These are phyloP conservation scores for Nicator chloris DNA, from an alignment of 2,113 vertebrate genomes.

Conservation along the genomic window DNA sequence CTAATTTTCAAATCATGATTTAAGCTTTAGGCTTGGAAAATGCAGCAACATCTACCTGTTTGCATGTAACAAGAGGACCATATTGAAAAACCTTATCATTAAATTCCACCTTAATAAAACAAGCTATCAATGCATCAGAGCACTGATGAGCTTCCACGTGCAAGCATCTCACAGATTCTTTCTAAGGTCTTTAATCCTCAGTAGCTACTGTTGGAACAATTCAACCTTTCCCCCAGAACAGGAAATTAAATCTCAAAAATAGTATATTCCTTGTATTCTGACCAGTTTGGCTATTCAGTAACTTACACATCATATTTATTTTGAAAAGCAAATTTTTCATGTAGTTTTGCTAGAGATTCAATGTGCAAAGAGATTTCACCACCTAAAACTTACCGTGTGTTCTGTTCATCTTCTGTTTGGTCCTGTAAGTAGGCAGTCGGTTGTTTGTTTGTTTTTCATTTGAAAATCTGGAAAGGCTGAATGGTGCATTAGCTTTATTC, in stretches of 20 bases:
- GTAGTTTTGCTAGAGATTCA: not conserved
- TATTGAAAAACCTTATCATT: slow-evolving; percentile 1
- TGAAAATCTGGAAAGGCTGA: not conserved
- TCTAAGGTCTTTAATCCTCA: not conserved
- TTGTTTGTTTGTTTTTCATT: not conserved
- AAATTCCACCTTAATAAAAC: slow-evolving; percentile 30
- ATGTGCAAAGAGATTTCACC: not conserved
- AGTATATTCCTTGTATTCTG: not conserved
- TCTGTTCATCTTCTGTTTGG: not conserved
- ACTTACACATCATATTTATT: not conserved
- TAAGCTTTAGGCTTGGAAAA: slow-evolving; percentile 2
- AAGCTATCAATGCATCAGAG: not conserved
- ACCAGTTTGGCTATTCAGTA: not conserved
- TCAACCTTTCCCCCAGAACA: not conserved
- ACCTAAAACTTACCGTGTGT: not conserved
- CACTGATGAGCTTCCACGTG: not conserved
- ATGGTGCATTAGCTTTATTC: not conserved
- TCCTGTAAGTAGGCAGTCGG: not conserved
- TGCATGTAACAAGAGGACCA: not conserved
- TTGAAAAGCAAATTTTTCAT: not conserved
- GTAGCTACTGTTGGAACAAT: not conserved
- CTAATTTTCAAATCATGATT: not conserved
- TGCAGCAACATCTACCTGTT: not conserved
- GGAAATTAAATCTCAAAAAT: not conserved
- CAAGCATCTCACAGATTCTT: not conserved